Conservation (phyloP, 1,140 invertebrate genomes). For the Drosophila punjabiensis region DNA sequence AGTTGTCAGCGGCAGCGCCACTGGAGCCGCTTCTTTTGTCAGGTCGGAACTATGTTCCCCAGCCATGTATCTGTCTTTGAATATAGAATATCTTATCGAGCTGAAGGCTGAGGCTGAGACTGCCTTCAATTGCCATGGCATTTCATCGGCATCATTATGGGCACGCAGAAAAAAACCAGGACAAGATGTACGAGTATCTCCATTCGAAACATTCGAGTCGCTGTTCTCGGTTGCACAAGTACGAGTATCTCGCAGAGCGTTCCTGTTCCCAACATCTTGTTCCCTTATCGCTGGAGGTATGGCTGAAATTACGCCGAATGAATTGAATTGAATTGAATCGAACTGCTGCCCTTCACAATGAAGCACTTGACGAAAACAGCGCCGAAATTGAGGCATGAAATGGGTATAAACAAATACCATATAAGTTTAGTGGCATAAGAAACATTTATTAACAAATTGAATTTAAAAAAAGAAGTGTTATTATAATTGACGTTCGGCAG, state of each 20-base stretch:
- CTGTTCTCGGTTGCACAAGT: conserved; percentile 30
- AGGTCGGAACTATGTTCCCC: conserved; percentile 46
- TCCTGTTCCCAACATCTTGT: conserved; percentile 21
- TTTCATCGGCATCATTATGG: conserved; percentile 60
- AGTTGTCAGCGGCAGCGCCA: conserved; percentile 67
- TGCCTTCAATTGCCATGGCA: conserved; percentile 56
- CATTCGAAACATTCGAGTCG: conserved; percentile 27
- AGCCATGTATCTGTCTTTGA: conserved; percentile 40
- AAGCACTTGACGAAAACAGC: background rate
- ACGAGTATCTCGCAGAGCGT: conserved; percentile 4
- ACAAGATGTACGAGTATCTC: conserved; percentile 34
- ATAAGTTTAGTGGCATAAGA: no score
- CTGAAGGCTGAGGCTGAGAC: conserved; percentile 11
- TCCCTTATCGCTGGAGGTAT: conserved; percentile 39
- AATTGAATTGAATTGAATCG: conserved; percentile 42
- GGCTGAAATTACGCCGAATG: conserved; percentile 46
- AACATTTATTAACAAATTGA: background rate
- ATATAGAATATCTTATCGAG: conserved; percentile 42
- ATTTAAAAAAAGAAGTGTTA: background rate
- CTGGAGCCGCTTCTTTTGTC: conserved; percentile 55
- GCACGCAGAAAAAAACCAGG: conserved; percentile 37
- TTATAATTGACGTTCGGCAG: background rate
- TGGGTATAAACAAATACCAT: no score
- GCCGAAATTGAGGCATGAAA: background rate
- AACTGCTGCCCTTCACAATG: conserved; percentile 22